A percentile compares a stretch with the other conserved stretches of the same genome.
These are phyloP conservation scores for Rosalia funebris DNA, from an alignment of 2,888 invertebrate species.

Conservation along the genomic window DNA sequence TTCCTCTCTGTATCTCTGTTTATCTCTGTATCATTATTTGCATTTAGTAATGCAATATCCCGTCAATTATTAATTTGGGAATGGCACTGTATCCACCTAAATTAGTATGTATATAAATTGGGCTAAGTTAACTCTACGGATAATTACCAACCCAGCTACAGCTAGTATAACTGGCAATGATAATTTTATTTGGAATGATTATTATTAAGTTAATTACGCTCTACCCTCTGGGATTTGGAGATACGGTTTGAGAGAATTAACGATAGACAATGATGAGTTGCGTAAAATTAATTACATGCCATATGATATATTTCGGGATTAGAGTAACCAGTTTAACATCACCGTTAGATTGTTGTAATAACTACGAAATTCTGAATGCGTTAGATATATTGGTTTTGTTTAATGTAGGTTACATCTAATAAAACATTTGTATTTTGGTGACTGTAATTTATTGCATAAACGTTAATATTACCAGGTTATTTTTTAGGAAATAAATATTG, in stretches of 20 bases:
- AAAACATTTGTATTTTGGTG: too few relatives aligned
- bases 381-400: too few relatives aligned
- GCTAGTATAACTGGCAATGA: conserved; percentile 6
- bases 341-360: too few relatives aligned
- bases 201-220: conserved; percentile 20
- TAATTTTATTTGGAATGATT: conserved; percentile 22
- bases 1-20: too few relatives aligned
- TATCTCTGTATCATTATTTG: too few relatives aligned
- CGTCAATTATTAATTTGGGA: background rate
- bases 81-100: background rate
- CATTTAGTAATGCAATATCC: background rate
- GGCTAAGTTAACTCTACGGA: background rate
- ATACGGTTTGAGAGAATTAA: conserved; percentile 15
- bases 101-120: background rate
- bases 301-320: conserved; percentile 13
- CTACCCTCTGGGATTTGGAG: conserved; percentile 12
- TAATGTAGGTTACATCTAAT: too few relatives aligned
- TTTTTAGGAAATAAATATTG: too few relatives aligned
- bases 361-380: too few relatives aligned
- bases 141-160: background rate
- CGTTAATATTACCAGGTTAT: too few relatives aligned
- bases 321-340: too few relatives aligned
- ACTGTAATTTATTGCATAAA: too few relatives aligned
- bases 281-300: conserved; percentile 15
- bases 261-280: conserved; percentile 18